Evolutionary conservation across 1,140 invertebrate genomes (phyloP).

Genomic region (Geopemphigus sp.): DNA sequence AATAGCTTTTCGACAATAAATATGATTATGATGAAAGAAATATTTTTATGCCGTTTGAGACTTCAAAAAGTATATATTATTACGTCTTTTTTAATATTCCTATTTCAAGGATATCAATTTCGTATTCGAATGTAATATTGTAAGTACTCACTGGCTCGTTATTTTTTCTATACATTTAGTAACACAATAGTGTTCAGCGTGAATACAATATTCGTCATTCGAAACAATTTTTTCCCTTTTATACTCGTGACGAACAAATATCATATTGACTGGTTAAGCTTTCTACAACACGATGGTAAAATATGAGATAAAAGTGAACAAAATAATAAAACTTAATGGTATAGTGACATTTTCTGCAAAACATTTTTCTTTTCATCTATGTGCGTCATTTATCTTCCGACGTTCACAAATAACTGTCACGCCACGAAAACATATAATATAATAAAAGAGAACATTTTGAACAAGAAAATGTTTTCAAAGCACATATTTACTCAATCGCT

Average conservation of each 20-base stretch:
- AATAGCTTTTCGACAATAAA: too few relatives aligned
- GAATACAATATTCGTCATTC: background rate
- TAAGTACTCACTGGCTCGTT: background rate
- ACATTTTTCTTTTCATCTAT: slow-evolving; percentile 13
- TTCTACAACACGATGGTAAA: background rate
- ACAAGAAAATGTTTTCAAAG: background rate
- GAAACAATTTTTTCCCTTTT: background rate
- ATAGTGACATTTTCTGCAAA: background rate
- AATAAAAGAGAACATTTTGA: background rate
- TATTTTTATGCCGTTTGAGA: too few relatives aligned
- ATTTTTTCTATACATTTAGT: background rate
- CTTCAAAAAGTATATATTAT: too few relatives aligned
- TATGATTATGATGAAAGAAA: too few relatives aligned
- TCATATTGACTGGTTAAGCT: background rate
- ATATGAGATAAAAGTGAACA: background rate
- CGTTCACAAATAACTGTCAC: slow-evolving; percentile 11
- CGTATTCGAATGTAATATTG: background rate
- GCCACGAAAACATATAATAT: background rate
- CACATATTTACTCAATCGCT: background rate
- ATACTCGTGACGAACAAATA: background rate
- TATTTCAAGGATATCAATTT: too few relatives aligned
- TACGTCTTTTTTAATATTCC: too few relatives aligned
- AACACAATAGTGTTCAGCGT: background rate
- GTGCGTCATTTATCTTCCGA: background rate
- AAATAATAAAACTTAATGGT: slow-evolving; percentile 9